Evolutionary conservation across 2,113 vertebrate species (phyloP), one percentile per base, ranked within the genome.

Genomic region (Motacilla tschutschensis): DNA sequence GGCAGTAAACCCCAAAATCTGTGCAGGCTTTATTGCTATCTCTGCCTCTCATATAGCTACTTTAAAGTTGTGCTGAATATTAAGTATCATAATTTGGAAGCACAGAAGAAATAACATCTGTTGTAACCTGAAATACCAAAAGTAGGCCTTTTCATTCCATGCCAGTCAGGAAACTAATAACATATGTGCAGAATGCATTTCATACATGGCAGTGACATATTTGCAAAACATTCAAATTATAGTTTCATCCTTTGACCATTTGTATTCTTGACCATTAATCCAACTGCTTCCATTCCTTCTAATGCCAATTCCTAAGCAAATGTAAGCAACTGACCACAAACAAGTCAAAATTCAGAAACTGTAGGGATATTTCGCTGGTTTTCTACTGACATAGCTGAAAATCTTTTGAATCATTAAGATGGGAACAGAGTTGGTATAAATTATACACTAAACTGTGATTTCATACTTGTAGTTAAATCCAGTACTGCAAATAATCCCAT

Each of bases 121-220:
- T 72, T 88, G 46, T 74, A 93, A 92, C 65, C 86, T 88, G 84
- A 82, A 91, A 91, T 82, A 89, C 64, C 41, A 38, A 60, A 90
- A 93, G 72, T 71, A 77, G 55, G 71, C 22, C 80, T 92, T 92
- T 92, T 92, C 72, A 82, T 82, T 88, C 84, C 54, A 41, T 90
- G 79, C 79, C 92, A 90, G 75, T 86, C 69, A 79, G 46, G 41
- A 90, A 89, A 94, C 75, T 41, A 80, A 31, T 41, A 90, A 82
- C 69, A 70, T 76, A 63, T 57, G 72, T 90, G 46, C 65, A 83
- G 79, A 91, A 53, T 24, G 21, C 43, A 91, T 78, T 92, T 76
- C 60, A 62, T 87, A 36, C 31, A 75, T 53, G 33, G 48, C 46
- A 70, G 33, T 48, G 51, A 76, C 44, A 53, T 76, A 58, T 63